These are phyloP conservation scores for Arrhamphus sclerolepis DNA, from an alignment of 2,797 vertebrate genomes.

Conservation along the genomic window DNA sequence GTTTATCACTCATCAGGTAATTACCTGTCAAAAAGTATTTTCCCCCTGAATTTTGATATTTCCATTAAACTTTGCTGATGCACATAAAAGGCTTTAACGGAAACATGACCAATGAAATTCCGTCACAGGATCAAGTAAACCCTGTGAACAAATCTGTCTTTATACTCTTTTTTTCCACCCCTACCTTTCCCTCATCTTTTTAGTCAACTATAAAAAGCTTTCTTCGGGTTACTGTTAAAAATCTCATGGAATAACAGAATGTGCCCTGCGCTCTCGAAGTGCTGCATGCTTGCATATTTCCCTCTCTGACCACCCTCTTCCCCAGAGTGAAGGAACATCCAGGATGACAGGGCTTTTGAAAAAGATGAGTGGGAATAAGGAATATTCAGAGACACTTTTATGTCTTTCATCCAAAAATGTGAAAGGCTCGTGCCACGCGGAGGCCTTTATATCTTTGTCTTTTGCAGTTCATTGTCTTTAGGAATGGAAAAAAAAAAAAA, in stretches of 20 bases:
- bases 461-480: slow-evolving; percentile 1
- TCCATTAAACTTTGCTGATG: too few species aligned
- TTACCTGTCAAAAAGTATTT: background rate
- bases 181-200: slow-evolving; percentile 15
- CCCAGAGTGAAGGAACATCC: slow-evolving; percentile 31
- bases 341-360: slow-evolving; percentile 21
- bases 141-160: too few species aligned
- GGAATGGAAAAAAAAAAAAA: slow-evolving; percentile 22
- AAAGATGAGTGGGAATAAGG: slow-evolving; percentile 26
- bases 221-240: slow-evolving; percentile 44
- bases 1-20: background rate
- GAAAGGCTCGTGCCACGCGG: background rate
- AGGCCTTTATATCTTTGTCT: slow-evolving; percentile 16
- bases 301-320: background rate
- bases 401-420: slow-evolving; percentile 27
- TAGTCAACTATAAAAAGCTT: slow-evolving; percentile 37
- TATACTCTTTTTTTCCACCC: background rate
- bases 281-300: slow-evolving; percentile 41
- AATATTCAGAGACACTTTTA: slow-evolving; percentile 22
- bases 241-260: slow-evolving; percentile 55
- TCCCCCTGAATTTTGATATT: too few species aligned
- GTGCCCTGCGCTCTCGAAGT: slow-evolving; percentile 34
- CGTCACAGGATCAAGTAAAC: too few species aligned
- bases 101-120: too few species aligned
- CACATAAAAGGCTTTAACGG: too few species aligned